Base-by-base conservation (phyloP, 2,888 invertebrate genomes). In the Catotricha subobsoleta region DNA sequence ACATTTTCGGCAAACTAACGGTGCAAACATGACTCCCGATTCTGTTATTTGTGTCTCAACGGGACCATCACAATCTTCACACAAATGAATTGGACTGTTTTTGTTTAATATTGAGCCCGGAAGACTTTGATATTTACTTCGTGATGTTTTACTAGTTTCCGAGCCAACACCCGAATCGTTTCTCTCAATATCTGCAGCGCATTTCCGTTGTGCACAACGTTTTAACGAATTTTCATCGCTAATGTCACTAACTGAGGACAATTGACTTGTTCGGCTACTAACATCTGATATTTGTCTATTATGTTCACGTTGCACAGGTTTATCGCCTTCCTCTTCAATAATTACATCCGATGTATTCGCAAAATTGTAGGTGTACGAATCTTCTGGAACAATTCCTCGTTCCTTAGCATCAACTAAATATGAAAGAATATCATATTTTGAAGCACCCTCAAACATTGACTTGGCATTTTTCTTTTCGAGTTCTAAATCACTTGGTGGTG, bases 141-240 rank as follows among this genome's bases (percentile, higher is more conserved):
- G 71, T 42, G 83, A 82, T 43, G 82, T 79, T 58, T 86, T 86
- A 57, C 84, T 84, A 7, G 88, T 88, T 60, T 90, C 90, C 3
- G 87, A 87, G 38, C 90, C 90, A 2, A 90, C 88, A 2, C 90
- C 91, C 15, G 88, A 90, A 59, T 88, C 90, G 54, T 88, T 90
- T 48, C 91, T 70, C 65, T 90, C 90, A 49, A 90, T 80, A 59
- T 88, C 87, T 3, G 76, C 73, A 8, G 71, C 67, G 23, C 70
- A 65, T 51, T 74, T 75, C 50, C 72, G 72, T 12, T 64, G 54
- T 33, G 65, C 59, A 18, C 13, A 34, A 7, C 7, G 8, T 29
- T 39, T 39, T 29, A 25, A 67, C 21, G 80, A 81, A 55, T 75
- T 80, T 51, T 86, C 84, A 60, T 86, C 84, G 56, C 83, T 83